A percentile compares a stretch with the other conserved stretches of the same genome.
phyloP scores from a whole-genome alignment of 2,797 vertebrate genomes.

The Sitta carolinensis region DNA sequence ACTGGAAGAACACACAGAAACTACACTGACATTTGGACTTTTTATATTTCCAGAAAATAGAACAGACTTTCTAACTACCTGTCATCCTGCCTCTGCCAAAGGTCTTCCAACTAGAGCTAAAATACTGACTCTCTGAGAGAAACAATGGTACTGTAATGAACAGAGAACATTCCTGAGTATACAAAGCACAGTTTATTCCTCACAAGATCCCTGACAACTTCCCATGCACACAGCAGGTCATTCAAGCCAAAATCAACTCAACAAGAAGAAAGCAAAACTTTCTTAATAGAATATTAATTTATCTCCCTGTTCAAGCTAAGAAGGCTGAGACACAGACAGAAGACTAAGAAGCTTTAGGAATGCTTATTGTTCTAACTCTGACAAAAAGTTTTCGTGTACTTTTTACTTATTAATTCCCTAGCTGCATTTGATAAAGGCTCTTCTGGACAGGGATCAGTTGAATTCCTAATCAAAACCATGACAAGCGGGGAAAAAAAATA shows the following conservation, averaged over 20 bases:
- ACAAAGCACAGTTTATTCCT: background rate
- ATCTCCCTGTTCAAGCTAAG: background rate
- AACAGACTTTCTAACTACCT: background rate
- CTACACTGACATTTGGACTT: background rate
- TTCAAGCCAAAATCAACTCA: background rate
- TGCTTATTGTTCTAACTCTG: background rate
- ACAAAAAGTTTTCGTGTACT: slow-evolving; percentile 9
- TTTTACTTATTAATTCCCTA: slow-evolving; percentile 46
- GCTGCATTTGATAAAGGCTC: background rate
- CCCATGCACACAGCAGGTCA: background rate
- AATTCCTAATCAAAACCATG: slow-evolving; percentile 59
- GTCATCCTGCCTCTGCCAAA: background rate
- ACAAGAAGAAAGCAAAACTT: background rate
- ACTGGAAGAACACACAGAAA: background rate
- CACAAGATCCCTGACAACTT: background rate
- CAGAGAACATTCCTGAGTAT: background rate
- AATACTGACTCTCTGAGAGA: background rate
- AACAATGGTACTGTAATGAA: background rate
- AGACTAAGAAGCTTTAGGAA: slow-evolving; percentile 8
- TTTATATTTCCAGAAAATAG: background rate
- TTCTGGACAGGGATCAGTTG: slow-evolving; percentile 53
- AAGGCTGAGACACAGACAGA: background rate
- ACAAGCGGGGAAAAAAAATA: background rate
- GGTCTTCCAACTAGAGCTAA: background rate
- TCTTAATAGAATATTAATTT: slow-evolving; percentile 24